Evolutionary conservation across 2,113 vertebrate species (phyloP).

Genomic region (Silurus meridionalis): DNA sequence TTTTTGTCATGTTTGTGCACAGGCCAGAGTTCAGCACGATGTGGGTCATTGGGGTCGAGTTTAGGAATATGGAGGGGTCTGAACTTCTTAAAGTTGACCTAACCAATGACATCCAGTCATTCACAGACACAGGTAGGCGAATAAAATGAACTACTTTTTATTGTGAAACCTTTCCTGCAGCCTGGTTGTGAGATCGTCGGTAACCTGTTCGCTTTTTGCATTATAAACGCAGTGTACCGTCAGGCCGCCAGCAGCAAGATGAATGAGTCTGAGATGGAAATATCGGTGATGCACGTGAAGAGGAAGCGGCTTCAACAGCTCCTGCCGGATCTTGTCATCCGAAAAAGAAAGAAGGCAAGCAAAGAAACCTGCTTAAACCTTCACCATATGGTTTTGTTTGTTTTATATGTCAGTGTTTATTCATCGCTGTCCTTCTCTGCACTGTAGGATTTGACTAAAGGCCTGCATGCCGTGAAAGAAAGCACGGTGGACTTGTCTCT

Average conservation of each 20-base stretch:
- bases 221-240: constrained; percentile 78
- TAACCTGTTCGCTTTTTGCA: background rate
- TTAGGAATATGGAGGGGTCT: constrained; percentile 86
- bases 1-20: constrained; percentile 35
- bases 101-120: constrained; percentile 85
- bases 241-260: constrained; percentile 89
- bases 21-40: constrained; percentile 86
- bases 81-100: constrained; percentile 88
- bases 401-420: background rate
- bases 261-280: constrained; percentile 88
- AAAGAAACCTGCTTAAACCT: background rate
- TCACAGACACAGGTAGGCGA: constrained; percentile 82
- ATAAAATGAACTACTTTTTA: no score
- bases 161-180: background rate
- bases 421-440: background rate
- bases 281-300: constrained; percentile 85
- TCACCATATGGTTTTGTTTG: background rate
- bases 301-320: constrained; percentile 83
- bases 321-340: constrained; percentile 80
- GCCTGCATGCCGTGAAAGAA: constrained; percentile 79
- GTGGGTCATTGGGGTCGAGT: constrained; percentile 90
- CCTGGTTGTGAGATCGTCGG: no score
- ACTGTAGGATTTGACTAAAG: constrained; percentile 81
- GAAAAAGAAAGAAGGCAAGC: constrained; percentile 83
- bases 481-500: constrained; percentile 84